A percentile compares a stretch with the other conserved stretches of the same genome.
These are phyloP conservation scores for Mustela erminea DNA, from an alignment of 2,797 vertebrate species.

Conservation along the genomic window DNA sequence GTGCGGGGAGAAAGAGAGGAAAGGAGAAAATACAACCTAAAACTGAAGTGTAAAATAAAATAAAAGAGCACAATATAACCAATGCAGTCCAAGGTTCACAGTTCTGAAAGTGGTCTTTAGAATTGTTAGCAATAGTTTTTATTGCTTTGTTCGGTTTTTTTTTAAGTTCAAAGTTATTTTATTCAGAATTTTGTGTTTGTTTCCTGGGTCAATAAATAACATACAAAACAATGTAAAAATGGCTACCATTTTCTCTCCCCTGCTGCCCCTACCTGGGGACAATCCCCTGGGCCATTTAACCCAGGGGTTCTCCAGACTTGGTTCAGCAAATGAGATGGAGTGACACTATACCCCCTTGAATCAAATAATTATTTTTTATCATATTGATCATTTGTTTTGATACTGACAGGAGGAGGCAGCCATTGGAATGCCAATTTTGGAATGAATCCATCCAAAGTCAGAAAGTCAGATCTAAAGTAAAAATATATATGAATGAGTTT, in stretches of 20 bases:
- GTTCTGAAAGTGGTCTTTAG: background rate
- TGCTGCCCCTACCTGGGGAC: slow-evolving; percentile 67
- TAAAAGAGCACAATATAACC: slow-evolving; percentile 1
- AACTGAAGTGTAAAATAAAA: slow-evolving; percentile 27
- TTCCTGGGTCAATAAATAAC: slow-evolving; percentile 89
- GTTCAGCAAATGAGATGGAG: slow-evolving; percentile 74
- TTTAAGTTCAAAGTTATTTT: slow-evolving; percentile 84
- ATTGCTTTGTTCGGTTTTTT: background rate
- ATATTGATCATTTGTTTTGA: slow-evolving; percentile 16
- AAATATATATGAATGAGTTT: background rate
- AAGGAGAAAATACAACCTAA: background rate
- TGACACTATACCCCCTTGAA: background rate
- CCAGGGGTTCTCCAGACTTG: slow-evolving; percentile 64
- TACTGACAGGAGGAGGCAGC: background rate
- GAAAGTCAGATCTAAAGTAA: background rate
- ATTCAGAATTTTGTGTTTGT: slow-evolving; percentile 86
- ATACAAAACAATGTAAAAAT: slow-evolving; percentile 88
- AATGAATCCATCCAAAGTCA: background rate
- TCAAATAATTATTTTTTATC: slow-evolving; percentile 25
- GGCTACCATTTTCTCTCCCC: slow-evolving; percentile 84
- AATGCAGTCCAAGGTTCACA: background rate
- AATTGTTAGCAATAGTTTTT: background rate
- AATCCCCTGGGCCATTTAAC: slow-evolving; percentile 41
- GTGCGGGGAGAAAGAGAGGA: background rate
- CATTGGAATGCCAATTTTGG: background rate